Evolutionary conservation across 2,797 vertebrate species (phyloP).

Genomic region (Mormyrus proboscirostris): DNA sequence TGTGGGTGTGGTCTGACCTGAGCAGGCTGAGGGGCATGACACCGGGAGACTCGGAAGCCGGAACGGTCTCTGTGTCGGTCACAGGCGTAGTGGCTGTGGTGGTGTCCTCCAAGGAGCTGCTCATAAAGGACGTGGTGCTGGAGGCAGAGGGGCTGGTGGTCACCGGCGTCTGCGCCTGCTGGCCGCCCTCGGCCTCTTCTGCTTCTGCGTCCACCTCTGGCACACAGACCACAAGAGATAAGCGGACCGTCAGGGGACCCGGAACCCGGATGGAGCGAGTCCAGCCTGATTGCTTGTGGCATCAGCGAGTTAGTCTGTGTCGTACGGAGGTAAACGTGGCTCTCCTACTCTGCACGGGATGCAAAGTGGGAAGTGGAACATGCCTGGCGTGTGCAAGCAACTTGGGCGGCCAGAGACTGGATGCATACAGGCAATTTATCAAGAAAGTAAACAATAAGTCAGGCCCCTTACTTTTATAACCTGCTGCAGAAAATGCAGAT

Average conservation of each 20-base stretch:
- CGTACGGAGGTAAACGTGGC: neutral
- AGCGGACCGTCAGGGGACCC: neutral
- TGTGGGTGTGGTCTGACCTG: constrained; percentile 58
- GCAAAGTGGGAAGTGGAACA: neutral
- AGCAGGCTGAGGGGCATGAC: constrained; percentile 96
- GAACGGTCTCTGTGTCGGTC: constrained; percentile 87
- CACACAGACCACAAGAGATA: constrained; percentile 24
- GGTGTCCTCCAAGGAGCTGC: constrained; percentile 94
- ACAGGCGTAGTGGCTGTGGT: constrained; percentile 96
- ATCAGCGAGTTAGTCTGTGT: neutral
- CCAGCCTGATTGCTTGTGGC: neutral
- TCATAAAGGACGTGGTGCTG: constrained; percentile 98
- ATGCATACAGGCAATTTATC: neutral
- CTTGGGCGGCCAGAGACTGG: neutral
- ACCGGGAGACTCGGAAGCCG: constrained; percentile 88
- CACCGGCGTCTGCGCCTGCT: constrained; percentile 86
- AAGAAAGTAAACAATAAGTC: neutral
- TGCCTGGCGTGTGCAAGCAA: neutral
- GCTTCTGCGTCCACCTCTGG: constrained; percentile 70
- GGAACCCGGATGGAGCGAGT: neutral
- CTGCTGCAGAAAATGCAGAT: neutral
- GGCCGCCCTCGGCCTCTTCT: constrained; percentile 77
- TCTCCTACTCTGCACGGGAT: neutral
- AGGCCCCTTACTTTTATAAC: neutral
- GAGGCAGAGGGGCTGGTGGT: constrained; percentile 96